Evolutionary conservation across 1,140 invertebrate genomes (phyloP).

Genomic region (Zeugodacus cucurbitae): DNA sequence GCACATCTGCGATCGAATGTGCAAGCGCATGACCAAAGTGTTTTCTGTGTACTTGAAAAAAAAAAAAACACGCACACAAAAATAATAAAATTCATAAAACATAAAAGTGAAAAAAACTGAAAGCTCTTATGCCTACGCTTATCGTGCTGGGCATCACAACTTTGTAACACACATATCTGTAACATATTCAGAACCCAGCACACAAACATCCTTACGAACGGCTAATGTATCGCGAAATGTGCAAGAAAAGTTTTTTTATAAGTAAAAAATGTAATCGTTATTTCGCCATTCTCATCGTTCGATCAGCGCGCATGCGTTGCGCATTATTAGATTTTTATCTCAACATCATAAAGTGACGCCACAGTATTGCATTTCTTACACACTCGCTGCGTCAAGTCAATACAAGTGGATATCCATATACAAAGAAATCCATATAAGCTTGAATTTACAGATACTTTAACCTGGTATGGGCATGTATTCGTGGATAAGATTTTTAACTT

Average conservation of each 20-base stretch:
- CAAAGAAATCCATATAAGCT: too few species aligned
- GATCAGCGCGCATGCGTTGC: conserved; percentile 34
- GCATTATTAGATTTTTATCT: conserved; percentile 43
- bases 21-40: not conserved
- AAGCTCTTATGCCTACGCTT: not conserved
- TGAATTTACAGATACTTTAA: too few species aligned
- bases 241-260: not conserved
- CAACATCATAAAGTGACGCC: conserved; percentile 18
- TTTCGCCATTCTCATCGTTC: conserved; percentile 27
- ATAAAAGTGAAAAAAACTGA: not conserved
- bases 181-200: not conserved
- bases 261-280: conserved; percentile 22
- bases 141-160: not conserved
- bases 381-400: not conserved
- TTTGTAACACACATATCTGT: not conserved
- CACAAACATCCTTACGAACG: not conserved
- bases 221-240: not conserved
- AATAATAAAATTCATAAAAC: not conserved
- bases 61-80: not conserved
- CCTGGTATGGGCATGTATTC: too few species aligned
- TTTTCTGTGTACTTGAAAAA: not conserved
- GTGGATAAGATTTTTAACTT: too few species aligned
- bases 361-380: conserved; percentile 22
- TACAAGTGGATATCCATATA: not conserved
- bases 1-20: conserved; percentile 47